These are phyloP conservation scores for Tapirus indicus DNA, from an alignment of 2,797 vertebrate genomes.

Conservation along the genomic window DNA sequence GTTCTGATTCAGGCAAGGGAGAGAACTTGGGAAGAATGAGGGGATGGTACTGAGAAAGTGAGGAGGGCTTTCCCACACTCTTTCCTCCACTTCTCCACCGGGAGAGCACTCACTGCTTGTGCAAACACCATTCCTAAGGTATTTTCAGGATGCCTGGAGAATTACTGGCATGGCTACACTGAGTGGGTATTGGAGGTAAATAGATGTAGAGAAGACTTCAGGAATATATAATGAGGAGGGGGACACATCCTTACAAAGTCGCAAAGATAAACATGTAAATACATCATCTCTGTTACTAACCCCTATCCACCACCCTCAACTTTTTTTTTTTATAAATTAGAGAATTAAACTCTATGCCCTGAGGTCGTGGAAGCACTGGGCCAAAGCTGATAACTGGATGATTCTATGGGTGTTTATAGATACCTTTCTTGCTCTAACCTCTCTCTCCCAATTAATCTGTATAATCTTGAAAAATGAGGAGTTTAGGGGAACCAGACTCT, in stretches of 20 bases:
- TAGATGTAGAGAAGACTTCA: not conserved
- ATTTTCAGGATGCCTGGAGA: not conserved
- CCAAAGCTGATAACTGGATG: not conserved
- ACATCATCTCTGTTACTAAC: not conserved
- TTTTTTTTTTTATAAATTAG: not conserved
- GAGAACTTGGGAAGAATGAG: not conserved
- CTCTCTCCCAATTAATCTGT: not conserved
- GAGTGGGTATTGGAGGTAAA: not conserved
- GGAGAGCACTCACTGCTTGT: not conserved
- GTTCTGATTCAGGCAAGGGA: constrained; percentile 30
- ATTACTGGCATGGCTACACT: not conserved
- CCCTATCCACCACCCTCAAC: not conserved
- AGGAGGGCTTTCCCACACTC: not conserved
- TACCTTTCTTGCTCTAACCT: not conserved
- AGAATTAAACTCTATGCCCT: not conserved
- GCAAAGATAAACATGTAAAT: not conserved
- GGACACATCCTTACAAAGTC: not conserved
- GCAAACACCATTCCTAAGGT: not conserved
- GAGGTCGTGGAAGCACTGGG: not conserved
- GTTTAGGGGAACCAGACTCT: not conserved
- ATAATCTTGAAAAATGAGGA: not conserved
- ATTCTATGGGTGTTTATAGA: not conserved
- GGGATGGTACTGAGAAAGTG: not conserved
- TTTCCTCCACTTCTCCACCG: not conserved
- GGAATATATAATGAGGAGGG: not conserved